These are phyloP conservation scores for Urocitellus parryii DNA, from an alignment of 2,113 vertebrate genomes.

Conservation along the genomic window DNA sequence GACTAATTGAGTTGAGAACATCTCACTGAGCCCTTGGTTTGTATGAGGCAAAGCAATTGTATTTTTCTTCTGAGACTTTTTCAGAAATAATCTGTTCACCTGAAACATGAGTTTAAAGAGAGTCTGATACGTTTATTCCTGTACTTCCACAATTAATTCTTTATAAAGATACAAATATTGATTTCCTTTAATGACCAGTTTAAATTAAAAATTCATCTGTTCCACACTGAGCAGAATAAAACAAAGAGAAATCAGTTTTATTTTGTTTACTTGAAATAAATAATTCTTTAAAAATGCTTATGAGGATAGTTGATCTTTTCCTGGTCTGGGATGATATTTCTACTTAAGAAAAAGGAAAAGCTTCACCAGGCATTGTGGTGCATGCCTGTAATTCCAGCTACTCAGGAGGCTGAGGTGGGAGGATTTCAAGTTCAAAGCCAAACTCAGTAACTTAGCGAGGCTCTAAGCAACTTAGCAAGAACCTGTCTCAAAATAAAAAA, in stretches of 20 bases:
- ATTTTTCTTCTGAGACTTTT: background rate
- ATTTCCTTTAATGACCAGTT: background rate
- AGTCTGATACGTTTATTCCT: background rate
- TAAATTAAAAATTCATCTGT: constrained; percentile 1
- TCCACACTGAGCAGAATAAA: constrained; percentile 27
- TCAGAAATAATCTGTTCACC: background rate
- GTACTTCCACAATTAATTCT: constrained; percentile 4
- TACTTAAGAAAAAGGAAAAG: background rate
- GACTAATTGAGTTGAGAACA: background rate
- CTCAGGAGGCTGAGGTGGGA: too few relatives aligned
- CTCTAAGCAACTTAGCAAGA: too few relatives aligned
- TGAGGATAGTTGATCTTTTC: background rate
- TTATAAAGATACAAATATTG: background rate
- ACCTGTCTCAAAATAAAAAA: too few relatives aligned
- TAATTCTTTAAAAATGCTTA: background rate
- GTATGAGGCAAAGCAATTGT: background rate
- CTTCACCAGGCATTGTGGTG: too few relatives aligned
- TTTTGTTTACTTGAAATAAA: constrained; percentile 50
- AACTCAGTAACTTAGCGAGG: too few relatives aligned
- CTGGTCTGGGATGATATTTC: background rate
- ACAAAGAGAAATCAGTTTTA: background rate
- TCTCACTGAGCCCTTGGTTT: background rate
- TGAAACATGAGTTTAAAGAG: background rate
- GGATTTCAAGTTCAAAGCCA: too few relatives aligned
- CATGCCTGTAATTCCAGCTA: too few relatives aligned